phyloP scores from a whole-genome alignment of 2,888 invertebrate species.

The Hemicrepidius hirtus region DNA sequence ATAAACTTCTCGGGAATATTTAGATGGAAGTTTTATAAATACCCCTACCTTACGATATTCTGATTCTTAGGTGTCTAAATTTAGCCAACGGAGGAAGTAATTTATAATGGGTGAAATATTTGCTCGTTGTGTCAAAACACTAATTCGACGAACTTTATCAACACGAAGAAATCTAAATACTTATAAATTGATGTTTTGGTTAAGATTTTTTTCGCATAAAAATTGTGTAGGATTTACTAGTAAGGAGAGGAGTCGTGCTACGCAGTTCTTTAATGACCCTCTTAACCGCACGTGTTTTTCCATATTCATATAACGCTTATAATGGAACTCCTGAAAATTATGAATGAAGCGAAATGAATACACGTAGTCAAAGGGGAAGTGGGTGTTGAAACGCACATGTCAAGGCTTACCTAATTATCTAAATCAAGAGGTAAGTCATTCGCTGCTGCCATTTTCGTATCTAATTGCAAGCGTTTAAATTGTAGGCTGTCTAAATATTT shows the following conservation, averaged over 20 bases:
- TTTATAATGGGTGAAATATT: not conserved
- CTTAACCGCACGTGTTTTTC: slow-evolving; percentile 26
- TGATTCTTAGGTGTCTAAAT: slow-evolving; percentile 1
- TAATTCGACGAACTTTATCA: slow-evolving; percentile 2
- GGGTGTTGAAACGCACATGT: slow-evolving; percentile 42
- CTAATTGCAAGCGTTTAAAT: slow-evolving; percentile 9
- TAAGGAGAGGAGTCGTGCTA: not conserved
- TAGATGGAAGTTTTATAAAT: slow-evolving; percentile 11
- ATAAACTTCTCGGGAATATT: slow-evolving; percentile 17
- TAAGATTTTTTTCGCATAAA: no score
- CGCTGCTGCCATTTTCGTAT: slow-evolving; percentile 24
- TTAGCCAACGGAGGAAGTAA: slow-evolving; percentile 8
- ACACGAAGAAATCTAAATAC: not conserved
- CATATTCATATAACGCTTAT: slow-evolving; percentile 25
- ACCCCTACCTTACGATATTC: not conserved
- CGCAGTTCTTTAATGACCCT: slow-evolving; percentile 22
- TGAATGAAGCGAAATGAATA: slow-evolving; percentile 8
- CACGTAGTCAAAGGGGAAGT: slow-evolving; percentile 24
- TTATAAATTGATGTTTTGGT: no score
- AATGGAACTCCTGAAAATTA: slow-evolving; percentile 12
- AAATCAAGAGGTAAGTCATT: slow-evolving; percentile 22
- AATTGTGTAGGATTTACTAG: not conserved
- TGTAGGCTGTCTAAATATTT: slow-evolving; percentile 20
- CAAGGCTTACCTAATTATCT: slow-evolving; percentile 45
- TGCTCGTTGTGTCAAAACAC: not conserved